A percentile compares a stretch with the other conserved stretches of the same genome.
phyloP scores from a whole-genome alignment of 1,140 invertebrate genomes.

The Psix sp. region DNA sequence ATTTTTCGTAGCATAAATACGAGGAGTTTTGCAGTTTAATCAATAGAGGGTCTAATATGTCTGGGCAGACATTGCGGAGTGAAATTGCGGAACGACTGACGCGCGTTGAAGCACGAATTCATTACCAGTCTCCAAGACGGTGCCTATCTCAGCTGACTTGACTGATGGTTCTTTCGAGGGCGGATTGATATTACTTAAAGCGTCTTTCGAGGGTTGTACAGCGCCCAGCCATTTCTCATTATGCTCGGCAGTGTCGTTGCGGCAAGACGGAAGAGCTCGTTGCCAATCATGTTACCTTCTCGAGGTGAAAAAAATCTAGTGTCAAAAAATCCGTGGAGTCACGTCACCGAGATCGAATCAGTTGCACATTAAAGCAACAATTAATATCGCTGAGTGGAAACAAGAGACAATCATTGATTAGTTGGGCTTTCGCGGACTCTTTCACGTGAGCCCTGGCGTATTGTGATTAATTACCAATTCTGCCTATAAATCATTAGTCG shows the following conservation, averaged over 20 bases:
- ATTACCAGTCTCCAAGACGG: conserved; percentile 58
- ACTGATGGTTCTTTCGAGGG: conserved; percentile 65
- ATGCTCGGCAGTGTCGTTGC: conserved; percentile 48
- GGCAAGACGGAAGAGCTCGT: conserved; percentile 42
- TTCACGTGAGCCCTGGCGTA: too few relatives aligned
- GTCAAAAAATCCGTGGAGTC: conserved; percentile 4
- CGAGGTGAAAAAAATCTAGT: conserved; percentile 29
- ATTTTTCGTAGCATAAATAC: conserved; percentile 23
- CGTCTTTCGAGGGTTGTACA: conserved; percentile 56
- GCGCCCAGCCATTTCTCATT: conserved; percentile 64
- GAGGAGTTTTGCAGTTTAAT: conserved; percentile 49
- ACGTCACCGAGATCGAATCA: too few relatives aligned
- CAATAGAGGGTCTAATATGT: conserved; percentile 51
- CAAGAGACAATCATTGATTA: too few relatives aligned
- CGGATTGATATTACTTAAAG: conserved; percentile 64
- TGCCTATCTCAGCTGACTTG: conserved; percentile 58
- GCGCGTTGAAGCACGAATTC: conserved; percentile 60
- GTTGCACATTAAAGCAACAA: too few relatives aligned
- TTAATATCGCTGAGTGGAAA: too few relatives aligned
- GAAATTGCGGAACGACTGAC: conserved; percentile 57
- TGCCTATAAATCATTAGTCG: too few relatives aligned
- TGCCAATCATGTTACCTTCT: conserved; percentile 50
- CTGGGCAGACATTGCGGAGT: conserved; percentile 36
- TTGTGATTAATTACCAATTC: too few relatives aligned
- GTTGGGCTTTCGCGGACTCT: too few relatives aligned